phyloP scores from a whole-genome alignment of 2,113 vertebrate genomes.

The Addax nasomaculatus region DNA sequence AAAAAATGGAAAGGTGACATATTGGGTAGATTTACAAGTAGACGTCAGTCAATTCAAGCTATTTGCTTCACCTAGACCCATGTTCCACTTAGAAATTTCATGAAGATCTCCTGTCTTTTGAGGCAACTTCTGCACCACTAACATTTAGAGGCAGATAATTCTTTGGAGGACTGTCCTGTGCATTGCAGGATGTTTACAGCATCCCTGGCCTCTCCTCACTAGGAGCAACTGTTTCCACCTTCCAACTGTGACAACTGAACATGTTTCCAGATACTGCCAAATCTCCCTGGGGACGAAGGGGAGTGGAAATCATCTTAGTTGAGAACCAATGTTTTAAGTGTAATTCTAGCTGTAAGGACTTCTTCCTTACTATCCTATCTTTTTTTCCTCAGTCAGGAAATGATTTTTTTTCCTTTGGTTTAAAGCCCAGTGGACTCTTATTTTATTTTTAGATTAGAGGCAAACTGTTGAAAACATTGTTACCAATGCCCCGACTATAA shows the following conservation, averaged over 20 bases:
- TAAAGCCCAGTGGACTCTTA: background rate
- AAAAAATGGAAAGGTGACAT: background rate
- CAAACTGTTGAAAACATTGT: background rate
- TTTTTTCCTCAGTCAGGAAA: background rate
- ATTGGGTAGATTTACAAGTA: background rate
- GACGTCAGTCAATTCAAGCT: background rate
- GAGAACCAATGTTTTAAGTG: background rate
- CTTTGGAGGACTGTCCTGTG: background rate
- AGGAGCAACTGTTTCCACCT: background rate
- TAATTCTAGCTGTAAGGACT: background rate
- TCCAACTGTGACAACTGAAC: background rate
- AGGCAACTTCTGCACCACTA: too few relatives aligned
- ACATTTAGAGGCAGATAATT: background rate
- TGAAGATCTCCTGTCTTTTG: background rate
- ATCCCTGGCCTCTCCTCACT: background rate
- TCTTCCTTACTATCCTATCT: background rate
- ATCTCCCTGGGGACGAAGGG: background rate
- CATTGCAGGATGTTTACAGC: background rate
- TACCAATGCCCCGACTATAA: background rate
- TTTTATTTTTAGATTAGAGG: background rate
- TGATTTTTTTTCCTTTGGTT: background rate
- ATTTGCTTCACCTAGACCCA: background rate
- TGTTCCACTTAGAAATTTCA: background rate
- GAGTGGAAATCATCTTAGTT: too few relatives aligned
- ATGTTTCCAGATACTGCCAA: background rate